These are phyloP conservation scores for Eupeodes luniger DNA, from an alignment of 2,888 invertebrate species.

Conservation along the genomic window DNA sequence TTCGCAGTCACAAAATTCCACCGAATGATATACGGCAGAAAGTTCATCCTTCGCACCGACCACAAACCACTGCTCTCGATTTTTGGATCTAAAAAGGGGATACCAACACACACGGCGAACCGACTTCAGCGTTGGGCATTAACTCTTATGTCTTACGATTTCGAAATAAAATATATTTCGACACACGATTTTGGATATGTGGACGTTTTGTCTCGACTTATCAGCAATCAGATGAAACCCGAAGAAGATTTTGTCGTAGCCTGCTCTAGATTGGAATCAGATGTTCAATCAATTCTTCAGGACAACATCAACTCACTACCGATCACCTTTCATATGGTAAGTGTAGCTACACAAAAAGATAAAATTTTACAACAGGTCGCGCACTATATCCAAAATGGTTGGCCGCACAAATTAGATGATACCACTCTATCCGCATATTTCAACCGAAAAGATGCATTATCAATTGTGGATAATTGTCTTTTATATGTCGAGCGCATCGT, in stretches of 20 bases:
- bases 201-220: background rate
- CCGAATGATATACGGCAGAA: background rate
- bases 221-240: background rate
- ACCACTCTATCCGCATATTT: too few relatives aligned
- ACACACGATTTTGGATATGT: background rate
- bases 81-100: slow-evolving; percentile 78
- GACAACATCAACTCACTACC: background rate
- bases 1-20: background rate
- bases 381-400: too few relatives aligned
- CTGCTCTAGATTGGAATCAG: background rate
- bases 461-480: too few relatives aligned
- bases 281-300: background rate
- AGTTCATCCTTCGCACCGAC: slow-evolving; percentile 78
- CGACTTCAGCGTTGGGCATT: too few relatives aligned
- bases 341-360: too few relatives aligned
- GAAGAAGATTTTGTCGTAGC: background rate
- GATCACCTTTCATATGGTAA: background rate
- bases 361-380: too few relatives aligned
- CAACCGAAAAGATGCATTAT: too few relatives aligned
- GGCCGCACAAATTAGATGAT: too few relatives aligned
- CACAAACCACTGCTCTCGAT: slow-evolving; percentile 81
- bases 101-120: slow-evolving; percentile 64
- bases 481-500: too few relatives aligned
- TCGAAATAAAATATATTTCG: background rate
- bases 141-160: background rate